Evolutionary conservation across 1,140 invertebrate genomes (phyloP).

Genomic region (Ridgeia piscesae): DNA sequence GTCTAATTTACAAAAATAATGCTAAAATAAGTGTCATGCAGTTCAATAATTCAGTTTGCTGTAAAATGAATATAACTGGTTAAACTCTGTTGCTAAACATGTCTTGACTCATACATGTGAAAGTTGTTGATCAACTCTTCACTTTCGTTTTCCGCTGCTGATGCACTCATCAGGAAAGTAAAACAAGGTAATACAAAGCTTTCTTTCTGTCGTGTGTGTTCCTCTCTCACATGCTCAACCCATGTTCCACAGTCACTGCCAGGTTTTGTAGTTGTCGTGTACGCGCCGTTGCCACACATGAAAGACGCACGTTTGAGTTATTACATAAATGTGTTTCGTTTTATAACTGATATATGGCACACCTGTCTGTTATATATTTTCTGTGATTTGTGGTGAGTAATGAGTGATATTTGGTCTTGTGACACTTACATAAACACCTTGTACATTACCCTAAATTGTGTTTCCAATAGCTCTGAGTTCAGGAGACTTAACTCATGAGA

Average conservation of each 20-base stretch:
- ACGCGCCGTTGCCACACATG: background rate
- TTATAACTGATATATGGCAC: background rate
- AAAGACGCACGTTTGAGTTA: background rate
- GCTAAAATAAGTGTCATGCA: background rate
- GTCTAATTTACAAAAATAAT: background rate
- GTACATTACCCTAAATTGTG: background rate
- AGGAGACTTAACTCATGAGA: background rate
- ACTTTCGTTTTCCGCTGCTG: background rate
- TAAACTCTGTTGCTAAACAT: background rate
- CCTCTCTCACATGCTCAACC: background rate
- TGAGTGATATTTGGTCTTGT: background rate
- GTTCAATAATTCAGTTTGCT: background rate
- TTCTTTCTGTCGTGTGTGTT: background rate
- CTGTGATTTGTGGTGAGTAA: background rate
- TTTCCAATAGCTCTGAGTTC: background rate
- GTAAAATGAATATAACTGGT: background rate
- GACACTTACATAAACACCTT: background rate
- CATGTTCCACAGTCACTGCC: background rate
- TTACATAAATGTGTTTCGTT: background rate
- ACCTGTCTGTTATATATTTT: background rate
- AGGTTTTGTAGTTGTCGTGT: background rate
- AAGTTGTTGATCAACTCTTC: background rate
- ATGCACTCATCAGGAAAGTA: background rate
- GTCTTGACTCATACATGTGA: background rate
- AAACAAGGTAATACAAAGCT: background rate